These are phyloP conservation scores for Lasius fuliginosus DNA, from an alignment of 2,888 invertebrate species.

Conservation along the genomic window DNA sequence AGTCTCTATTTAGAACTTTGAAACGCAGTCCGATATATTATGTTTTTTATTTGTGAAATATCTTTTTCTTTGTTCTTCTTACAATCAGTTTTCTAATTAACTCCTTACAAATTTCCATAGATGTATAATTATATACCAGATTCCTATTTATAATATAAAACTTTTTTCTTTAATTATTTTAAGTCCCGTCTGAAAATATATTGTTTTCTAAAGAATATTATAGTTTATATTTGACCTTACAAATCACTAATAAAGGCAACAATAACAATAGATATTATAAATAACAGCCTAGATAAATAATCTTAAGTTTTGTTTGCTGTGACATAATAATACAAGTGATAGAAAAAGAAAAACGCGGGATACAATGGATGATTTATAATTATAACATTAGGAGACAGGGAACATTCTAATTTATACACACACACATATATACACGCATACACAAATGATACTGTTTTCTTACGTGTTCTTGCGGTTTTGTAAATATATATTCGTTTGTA, in stretches of 20 bases:
- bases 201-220: neutral
- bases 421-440: neutral
- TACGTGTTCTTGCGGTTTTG: slow-evolving; percentile 63
- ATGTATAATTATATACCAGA: slow-evolving; percentile 41
- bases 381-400: neutral
- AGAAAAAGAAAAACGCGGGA: neutral
- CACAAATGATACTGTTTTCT: slow-evolving; percentile 38
- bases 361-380: slow-evolving; percentile 2
- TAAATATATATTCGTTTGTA: slow-evolving; percentile 54
- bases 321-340: neutral
- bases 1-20: neutral
- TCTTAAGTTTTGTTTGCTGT: slow-evolving; percentile 5
- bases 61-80: neutral
- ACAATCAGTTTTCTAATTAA: neutral
- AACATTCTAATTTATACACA: slow-evolving; percentile 16
- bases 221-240: neutral
- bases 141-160: slow-evolving; percentile 45
- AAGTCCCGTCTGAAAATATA: neutral
- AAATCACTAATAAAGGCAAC: slow-evolving; percentile 39
- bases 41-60: neutral
- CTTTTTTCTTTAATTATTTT: neutral
- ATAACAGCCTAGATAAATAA: neutral
- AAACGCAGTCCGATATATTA: neutral
- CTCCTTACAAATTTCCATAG: neutral
- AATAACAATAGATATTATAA: neutral